Conservation (phyloP, 2,888 invertebrate genomes). For the Lymantria dispar region DNA sequence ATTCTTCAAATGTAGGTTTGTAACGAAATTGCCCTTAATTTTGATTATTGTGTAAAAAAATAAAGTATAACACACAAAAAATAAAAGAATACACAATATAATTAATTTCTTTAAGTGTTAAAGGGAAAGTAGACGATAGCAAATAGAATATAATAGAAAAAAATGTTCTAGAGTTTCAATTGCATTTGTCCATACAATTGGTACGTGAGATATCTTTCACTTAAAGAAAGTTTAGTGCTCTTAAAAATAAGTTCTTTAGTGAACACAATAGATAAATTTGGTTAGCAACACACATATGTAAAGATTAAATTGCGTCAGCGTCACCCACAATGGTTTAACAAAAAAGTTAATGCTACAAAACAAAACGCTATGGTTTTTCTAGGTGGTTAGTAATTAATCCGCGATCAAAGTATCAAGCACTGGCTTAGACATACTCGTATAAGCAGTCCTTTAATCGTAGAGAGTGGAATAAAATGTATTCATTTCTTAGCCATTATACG, state of each 20-base stretch:
- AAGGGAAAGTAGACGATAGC: conserved; percentile 28
- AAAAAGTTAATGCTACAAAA: background rate
- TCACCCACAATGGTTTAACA: background rate
- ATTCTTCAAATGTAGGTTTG: too few relatives aligned
- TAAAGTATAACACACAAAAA: too few relatives aligned
- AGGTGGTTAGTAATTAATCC: background rate
- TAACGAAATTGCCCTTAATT: too few relatives aligned
- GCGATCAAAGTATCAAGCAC: too few relatives aligned
- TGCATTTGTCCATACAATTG: conserved; percentile 28
- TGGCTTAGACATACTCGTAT: too few relatives aligned
- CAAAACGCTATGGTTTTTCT: background rate
- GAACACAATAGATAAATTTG: conserved; percentile 15
- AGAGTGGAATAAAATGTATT: too few relatives aligned
- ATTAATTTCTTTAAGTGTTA: conserved; percentile 20
- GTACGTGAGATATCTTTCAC: conserved; percentile 35
- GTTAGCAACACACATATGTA: conserved; percentile 4
- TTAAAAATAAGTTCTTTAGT: conserved; percentile 6
- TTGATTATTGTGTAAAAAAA: too few relatives aligned
- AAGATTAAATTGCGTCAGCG: background rate
- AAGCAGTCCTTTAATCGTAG: too few relatives aligned
- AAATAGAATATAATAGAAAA: conserved; percentile 25
- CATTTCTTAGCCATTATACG: too few relatives aligned
- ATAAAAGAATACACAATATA: background rate
- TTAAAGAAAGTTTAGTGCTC: conserved; percentile 27
- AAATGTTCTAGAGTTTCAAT: conserved; percentile 33